Base-by-base conservation (phyloP, 2,888 invertebrate genomes). In the Mesochorus sp. region DNA sequence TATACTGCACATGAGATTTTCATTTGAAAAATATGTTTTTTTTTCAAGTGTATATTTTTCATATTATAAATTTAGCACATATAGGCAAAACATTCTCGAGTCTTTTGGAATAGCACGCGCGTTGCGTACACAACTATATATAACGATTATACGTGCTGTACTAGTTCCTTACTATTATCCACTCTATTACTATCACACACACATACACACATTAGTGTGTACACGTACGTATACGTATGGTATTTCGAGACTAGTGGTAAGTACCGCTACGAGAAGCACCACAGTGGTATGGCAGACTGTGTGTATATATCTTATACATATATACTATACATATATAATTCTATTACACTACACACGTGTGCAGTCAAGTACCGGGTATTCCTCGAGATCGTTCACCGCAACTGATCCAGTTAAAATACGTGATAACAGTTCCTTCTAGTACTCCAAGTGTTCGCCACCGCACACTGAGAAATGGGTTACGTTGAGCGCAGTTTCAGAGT, bases 361-460 rank as follows among this genome's bases (percentile, higher is more conserved):
- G 55, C 59, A 73, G 51, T 51, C 34, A 51, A 72, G 57, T 68
- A 75, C 78, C 64, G 74, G 57, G 70, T 70, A 74, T 51, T 74
- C 78, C 59, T 64, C 51, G 51, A 51, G 78, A 78, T 64, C 78
- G 64, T 78, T 78, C 68, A 78, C 78, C 73, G 68, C 70, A 59
- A 59, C 68, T 64, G 78, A 78, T 78, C 78, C 78, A 78, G 74
- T 78, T 78, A 68, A 78, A 78, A 78, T 57, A 74, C 62, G 64
- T 64, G 31, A 39, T 28, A 14, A 34, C n/a, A 66, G 28, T 51
- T 70, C 34, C 70, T 64, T 21, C 51, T 37, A 47, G 53, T 24
- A 59, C 59, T 61, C 53, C 19, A 61, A 34, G 24, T 47, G 34
- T 62, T 51, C 37, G 39, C 47, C 39, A 39, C 61, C 42, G 21